These are phyloP conservation scores for Ammodytes marinus DNA, from an alignment of 2,113 vertebrate species.

Conservation along the genomic window DNA sequence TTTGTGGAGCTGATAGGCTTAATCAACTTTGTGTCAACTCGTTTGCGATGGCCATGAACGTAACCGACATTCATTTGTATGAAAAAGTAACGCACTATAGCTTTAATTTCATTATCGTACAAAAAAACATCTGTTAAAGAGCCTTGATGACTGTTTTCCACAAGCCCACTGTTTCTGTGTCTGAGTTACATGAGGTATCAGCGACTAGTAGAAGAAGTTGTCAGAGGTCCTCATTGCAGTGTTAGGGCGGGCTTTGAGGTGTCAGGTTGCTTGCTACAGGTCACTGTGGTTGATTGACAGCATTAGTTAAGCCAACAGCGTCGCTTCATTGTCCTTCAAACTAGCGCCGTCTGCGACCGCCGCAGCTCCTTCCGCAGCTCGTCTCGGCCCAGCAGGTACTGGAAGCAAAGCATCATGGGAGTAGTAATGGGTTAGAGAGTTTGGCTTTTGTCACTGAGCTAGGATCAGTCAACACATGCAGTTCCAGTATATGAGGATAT, in stretches of 20 bases:
- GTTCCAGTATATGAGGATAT: background rate
- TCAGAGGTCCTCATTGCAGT: constrained; percentile 16
- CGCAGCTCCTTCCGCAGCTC: constrained; percentile 87
- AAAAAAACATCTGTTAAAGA: background rate
- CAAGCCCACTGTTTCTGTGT: background rate
- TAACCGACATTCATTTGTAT: too few relatives aligned
- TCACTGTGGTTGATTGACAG: constrained; percentile 46
- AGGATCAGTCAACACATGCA: constrained; percentile 23
- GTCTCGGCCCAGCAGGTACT: constrained; percentile 91
- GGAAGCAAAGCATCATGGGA: constrained; percentile 81
- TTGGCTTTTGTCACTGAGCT: constrained; percentile 22
- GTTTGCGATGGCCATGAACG: too few relatives aligned
- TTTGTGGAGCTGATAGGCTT: too few relatives aligned
- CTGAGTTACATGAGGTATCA: constrained; percentile 38
- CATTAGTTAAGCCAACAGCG: constrained; percentile 64
- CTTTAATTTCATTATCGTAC: background rate
- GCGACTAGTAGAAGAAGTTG: constrained; percentile 9
- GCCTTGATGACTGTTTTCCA: constrained; percentile 7
- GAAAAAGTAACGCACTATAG: too few relatives aligned
- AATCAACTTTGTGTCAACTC: too few relatives aligned
- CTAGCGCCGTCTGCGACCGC: constrained; percentile 79
- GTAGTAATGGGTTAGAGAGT: constrained; percentile 64
- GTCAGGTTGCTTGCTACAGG: constrained; percentile 9
- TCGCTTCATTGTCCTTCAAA: constrained; percentile 75
- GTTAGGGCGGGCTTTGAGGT: constrained; percentile 22